Percentiles rank a stretch among this genome's conserved stretches.
Evolutionary conservation across 2,888 invertebrate species (phyloP).

Genomic region (Protophormia terraenovae): DNA sequence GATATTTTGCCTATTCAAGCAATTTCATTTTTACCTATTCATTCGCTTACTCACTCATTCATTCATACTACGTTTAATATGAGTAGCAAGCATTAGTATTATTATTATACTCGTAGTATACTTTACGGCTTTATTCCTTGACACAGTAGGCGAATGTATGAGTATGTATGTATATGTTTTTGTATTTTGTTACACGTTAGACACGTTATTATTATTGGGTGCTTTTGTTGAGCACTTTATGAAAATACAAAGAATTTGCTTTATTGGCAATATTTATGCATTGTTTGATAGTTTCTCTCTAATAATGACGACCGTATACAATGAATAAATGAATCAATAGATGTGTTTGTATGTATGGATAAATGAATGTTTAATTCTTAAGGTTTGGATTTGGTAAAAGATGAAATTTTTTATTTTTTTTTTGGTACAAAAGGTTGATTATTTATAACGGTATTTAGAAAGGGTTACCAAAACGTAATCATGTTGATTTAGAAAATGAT

Average conservation of each 20-base stretch:
- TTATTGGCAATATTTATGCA: slow-evolving; percentile 79
- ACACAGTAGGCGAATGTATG: neutral
- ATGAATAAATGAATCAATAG: slow-evolving; percentile 19
- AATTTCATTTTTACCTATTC: slow-evolving; percentile 77
- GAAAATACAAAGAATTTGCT: slow-evolving; percentile 79
- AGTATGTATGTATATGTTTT: neutral
- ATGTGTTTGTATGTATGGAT: neutral
- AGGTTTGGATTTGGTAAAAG: neutral
- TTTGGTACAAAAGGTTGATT: neutral
- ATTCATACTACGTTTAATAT: slow-evolving; percentile 36
- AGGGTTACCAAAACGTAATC: neutral
- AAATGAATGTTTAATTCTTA: neutral
- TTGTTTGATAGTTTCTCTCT: slow-evolving; percentile 68
- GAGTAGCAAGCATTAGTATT: neutral
- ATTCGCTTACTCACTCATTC: slow-evolving; percentile 68
- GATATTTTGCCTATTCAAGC: slow-evolving; percentile 70
- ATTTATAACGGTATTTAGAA: neutral
- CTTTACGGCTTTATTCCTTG: slow-evolving; percentile 32
- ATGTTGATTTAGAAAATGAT: neutral
- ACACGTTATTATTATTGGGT: slow-evolving; percentile 71
- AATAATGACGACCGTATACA: slow-evolving; percentile 25
- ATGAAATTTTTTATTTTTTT: neutral
- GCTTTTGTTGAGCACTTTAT: slow-evolving; percentile 76
- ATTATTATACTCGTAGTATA: too few species aligned
- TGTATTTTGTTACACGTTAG: slow-evolving; percentile 28